Percentiles rank a stretch among this genome's conserved stretches.
These are phyloP conservation scores for Ceratina japonica DNA, from an alignment of 1,140 invertebrate species.

Conservation along the genomic window DNA sequence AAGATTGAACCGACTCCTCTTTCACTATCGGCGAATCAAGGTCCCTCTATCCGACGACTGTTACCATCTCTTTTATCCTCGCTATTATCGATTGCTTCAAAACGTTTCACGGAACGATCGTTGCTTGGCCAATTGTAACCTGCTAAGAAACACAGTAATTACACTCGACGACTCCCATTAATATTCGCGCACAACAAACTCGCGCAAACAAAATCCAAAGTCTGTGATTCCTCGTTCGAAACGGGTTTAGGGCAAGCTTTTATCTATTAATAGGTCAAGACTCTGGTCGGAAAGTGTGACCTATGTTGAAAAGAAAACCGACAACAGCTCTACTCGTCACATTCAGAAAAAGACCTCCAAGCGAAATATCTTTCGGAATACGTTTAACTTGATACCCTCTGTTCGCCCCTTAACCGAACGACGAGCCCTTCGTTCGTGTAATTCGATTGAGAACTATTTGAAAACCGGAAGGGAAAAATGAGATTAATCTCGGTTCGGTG, in stretches of 20 bases:
- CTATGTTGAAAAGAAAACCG: not conserved
- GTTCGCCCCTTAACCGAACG: not conserved
- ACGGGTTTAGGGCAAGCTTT: not conserved
- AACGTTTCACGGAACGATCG: conserved; percentile 1
- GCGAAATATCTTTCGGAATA: too few relatives aligned
- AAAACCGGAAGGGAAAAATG: conserved; percentile 49
- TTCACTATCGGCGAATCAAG: conserved; percentile 8
- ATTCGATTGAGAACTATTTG: conserved; percentile 31
- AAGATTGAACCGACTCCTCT: not conserved
- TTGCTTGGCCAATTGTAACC: conserved; percentile 8
- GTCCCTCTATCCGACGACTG: not conserved
- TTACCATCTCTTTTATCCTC: not conserved
- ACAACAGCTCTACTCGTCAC: too few relatives aligned
- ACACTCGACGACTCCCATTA: not conserved
- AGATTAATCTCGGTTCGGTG: conserved; percentile 40
- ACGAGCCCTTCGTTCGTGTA: conserved; percentile 14
- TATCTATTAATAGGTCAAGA: not conserved
- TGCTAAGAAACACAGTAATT: conserved; percentile 20
- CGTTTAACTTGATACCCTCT: not conserved
- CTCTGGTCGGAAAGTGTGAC: not conserved
- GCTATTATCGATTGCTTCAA: not conserved
- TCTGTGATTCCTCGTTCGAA: not conserved
- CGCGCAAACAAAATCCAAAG: too few relatives aligned
- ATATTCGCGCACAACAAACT: too few relatives aligned
- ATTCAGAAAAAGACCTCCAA: too few relatives aligned